Base-by-base conservation (phyloP, 2,113 vertebrate genomes). In the Isichthys henryi region DNA sequence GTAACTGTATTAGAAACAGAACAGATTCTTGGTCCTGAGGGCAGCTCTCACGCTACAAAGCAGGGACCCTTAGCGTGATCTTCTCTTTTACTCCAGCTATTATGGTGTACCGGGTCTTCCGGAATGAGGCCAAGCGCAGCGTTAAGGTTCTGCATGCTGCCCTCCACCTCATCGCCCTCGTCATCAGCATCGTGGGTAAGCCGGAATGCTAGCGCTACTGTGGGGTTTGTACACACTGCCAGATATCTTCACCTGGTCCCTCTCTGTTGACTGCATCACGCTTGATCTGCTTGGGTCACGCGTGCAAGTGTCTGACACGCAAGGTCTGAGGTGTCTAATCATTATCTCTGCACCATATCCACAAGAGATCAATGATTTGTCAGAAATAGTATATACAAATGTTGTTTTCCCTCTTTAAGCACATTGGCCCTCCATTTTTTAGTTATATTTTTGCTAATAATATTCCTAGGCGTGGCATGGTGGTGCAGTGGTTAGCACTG, bases 81-180 rank as follows among this genome's bases (percentile, higher is more conserved):
- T 17, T 84, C 35, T 87, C 31, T 80, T 1, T 21, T 0, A 74
- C 89, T 92, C 0, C 92, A 99, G 98, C 97, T n/a, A 95, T 98
- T 88, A 94, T 99, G 92, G 97, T 98, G 27, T 97, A 97, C 93
- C 95, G 98, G 0, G 96, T 97, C 23, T 98, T 99, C 93, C 95
- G 96, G 88, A 96, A 95, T 0, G 98, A 99, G 89, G 90, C 95
- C 46, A 99, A 97, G 77, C 96, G 94, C 84, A 96, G 95, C 0
- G 95, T 96, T 21, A 99, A 98, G 93, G 27, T 93, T 0, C 96
- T 99, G 86, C 98, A 99, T 0, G 97, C 95, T 0, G 13, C 96
- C 90, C 95, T 99, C 1, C 98, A 99, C 0, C 91, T 96, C 86
- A 91, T 96, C 0, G 97, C 97, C 0, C 95, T 99, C 87, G 0